These are phyloP conservation scores for Fregata magnificens DNA, from an alignment of 2,113 vertebrate genomes.

Conservation along the genomic window DNA sequence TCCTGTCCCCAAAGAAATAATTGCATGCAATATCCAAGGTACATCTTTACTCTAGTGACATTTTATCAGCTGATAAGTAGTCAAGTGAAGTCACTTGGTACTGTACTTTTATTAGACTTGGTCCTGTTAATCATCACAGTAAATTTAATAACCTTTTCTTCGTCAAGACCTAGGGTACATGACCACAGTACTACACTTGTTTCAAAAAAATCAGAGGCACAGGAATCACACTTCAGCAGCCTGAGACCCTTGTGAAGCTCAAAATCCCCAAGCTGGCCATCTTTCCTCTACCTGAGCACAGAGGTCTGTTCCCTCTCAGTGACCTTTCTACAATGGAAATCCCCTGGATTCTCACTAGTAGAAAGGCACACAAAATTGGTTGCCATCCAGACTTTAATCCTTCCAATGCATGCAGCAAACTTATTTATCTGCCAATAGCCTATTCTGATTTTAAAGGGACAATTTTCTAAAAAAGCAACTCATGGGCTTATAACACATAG, in stretches of 20 bases:
- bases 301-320: not conserved
- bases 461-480: not conserved
- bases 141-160: not conserved
- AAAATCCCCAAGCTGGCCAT: not conserved
- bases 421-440: not conserved
- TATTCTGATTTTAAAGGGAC: not conserved
- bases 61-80: not conserved
- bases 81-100: not conserved
- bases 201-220: not conserved
- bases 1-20: not conserved
- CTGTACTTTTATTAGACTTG: not conserved
- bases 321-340: not conserved
- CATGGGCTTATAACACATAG: not conserved
- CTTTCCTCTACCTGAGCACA: not conserved
- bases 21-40: not conserved
- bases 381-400: not conserved
- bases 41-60: not conserved
- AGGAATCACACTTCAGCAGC: not conserved
- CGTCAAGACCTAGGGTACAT: not conserved
- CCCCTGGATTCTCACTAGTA: not conserved
- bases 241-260: not conserved
- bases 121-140: not conserved
- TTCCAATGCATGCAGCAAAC: not conserved
- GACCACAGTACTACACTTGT: not conserved
- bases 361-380: not conserved